Base-by-base conservation (phyloP, 2,888 invertebrate species). In the Choristoneura rosaceana region DNA sequence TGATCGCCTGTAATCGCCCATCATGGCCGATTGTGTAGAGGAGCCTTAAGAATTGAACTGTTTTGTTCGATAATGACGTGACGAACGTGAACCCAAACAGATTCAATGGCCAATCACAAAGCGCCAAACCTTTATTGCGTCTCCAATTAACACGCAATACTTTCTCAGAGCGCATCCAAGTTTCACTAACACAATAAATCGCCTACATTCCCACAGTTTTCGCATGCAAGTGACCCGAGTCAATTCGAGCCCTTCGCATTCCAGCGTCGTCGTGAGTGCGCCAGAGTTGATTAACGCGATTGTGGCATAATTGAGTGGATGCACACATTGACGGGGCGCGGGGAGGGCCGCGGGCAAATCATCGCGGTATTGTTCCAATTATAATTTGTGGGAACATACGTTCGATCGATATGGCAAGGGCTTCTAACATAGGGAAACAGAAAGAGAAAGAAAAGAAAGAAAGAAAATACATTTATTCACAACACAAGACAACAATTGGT, bases 161-260 rank as follows among this genome's bases (percentile, higher is more conserved):
- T 38, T 38, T n/a, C 58, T 17, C 38, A 8, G 33, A 9, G 52
- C 9, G 7, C 64, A 60, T 41, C 47, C 17, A 59, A 45, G 45
- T 25, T 63, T 41, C 50, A 55, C 45, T 38, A 38, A 65, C 55
- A 43, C 3, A 45, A 41, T 38, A 58, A 65, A 61, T 61, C 41
- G 12, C 34, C 43, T 9, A 50, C 65, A 41, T 70, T 70, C 70
- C 70, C 70, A 70, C 52, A 34, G 25, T 55, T 25, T 59, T 59
- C 12, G 66, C 58, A 47, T n/a, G 63, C 41, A 25, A 59, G 65
- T 59, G 15, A 41, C 34, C 2, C 17, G 14, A 33, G 58, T 34
- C 34, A 58, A 38, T 38, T 4, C 9, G n/a, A 3, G 15, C 10
- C 17, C 15, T 52, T 52, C 3, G 52, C 17, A 12, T 58, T 58